These are phyloP conservation scores for Lepidurus apus DNA, from an alignment of 1,140 invertebrate species.

Conservation along the genomic window DNA sequence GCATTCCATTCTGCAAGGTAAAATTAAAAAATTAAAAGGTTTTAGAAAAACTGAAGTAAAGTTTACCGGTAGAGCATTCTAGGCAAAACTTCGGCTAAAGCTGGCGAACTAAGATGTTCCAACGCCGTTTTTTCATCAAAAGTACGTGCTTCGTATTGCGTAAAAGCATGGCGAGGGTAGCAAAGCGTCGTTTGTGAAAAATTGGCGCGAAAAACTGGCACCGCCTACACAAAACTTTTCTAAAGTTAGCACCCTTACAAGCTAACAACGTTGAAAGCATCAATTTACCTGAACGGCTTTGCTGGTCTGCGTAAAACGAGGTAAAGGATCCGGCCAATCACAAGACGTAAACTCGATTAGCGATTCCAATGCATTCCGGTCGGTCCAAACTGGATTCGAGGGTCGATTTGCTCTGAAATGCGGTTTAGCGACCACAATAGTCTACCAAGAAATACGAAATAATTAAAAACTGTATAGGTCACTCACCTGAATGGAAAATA, in stretches of 20 bases:
- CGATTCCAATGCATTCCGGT: neutral
- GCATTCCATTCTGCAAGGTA: conserved; percentile 24
- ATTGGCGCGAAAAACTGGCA: neutral
- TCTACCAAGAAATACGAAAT: neutral
- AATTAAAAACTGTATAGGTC: neutral
- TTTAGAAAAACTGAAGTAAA: neutral
- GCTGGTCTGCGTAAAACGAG: neutral
- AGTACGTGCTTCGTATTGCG: conserved; percentile 19
- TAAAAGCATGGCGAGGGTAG: conserved; percentile 20
- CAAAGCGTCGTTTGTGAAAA: neutral
- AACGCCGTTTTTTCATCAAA: neutral
- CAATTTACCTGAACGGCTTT: neutral
- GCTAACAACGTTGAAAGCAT: neutral
- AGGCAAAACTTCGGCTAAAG: neutral
- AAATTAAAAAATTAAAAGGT: neutral
- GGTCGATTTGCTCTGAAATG: neutral
- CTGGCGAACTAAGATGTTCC: conserved; percentile 12
- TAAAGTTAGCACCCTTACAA: neutral
- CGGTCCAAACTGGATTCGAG: neutral
- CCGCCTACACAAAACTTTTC: neutral
- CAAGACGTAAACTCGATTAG: neutral
- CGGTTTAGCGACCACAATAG: neutral
- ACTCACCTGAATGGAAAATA: neutral
- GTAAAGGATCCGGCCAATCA: neutral
- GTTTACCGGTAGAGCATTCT: neutral